Percentiles rank a stretch among this genome's conserved stretches.
Evolutionary conservation across 1,140 invertebrate genomes (phyloP).

Genomic region (Calephelis nemesis): DNA sequence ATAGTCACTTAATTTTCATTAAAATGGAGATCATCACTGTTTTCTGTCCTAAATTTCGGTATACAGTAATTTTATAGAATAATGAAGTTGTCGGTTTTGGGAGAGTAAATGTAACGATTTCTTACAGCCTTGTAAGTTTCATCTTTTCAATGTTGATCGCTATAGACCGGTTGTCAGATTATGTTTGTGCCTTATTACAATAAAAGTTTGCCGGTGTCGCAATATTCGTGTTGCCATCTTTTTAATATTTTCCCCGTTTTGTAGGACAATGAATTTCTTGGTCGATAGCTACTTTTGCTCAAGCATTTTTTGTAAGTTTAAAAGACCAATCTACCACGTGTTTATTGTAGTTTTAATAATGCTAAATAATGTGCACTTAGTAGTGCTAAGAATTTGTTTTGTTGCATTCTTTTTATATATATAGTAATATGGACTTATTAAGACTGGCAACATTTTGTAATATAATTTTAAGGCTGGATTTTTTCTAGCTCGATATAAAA

Average conservation of each 20-base stretch:
- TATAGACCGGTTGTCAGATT: too few species aligned
- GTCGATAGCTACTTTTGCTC: slow-evolving; percentile 46
- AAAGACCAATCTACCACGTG: slow-evolving; percentile 39
- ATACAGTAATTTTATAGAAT: too few species aligned
- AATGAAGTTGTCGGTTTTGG: too few species aligned
- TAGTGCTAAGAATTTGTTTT: slow-evolving; percentile 1
- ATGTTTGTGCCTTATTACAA: background rate
- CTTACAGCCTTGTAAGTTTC: too few species aligned
- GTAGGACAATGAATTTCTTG: slow-evolving; percentile 54
- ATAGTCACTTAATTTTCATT: too few species aligned
- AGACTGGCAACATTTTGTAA: slow-evolving; percentile 13
- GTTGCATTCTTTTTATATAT: slow-evolving; percentile 4
- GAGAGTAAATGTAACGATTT: too few species aligned
- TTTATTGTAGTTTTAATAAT: slow-evolving; percentile 33
- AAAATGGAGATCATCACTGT: too few species aligned
- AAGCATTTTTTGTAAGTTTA: slow-evolving; percentile 52
- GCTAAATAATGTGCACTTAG: slow-evolving; percentile 24
- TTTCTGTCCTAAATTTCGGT: too few species aligned
- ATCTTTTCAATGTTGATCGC: too few species aligned
- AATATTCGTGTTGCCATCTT: slow-evolving; percentile 15
- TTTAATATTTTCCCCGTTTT: slow-evolving; percentile 13
- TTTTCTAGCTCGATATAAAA: background rate
- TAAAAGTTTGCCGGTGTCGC: slow-evolving; percentile 19
- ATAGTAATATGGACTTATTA: slow-evolving; percentile 8
- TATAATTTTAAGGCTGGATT: slow-evolving; percentile 7